Base-by-base conservation (phyloP, 2,888 invertebrate species). In the Sarcophaga rosellei region DNA sequence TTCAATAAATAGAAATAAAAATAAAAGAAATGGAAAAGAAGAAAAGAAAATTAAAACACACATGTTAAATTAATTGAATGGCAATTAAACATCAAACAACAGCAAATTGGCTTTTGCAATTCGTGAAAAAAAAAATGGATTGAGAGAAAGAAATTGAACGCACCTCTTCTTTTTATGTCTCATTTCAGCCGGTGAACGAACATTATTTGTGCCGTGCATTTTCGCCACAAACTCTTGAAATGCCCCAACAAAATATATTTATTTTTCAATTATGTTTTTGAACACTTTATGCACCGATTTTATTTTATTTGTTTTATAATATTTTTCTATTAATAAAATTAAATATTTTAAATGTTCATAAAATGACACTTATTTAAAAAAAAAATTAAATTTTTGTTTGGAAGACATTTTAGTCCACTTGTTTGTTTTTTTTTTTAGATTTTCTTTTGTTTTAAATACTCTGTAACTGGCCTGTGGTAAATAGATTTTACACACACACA, bases 141-240 rank as follows among this genome's bases (percentile, higher is more conserved):
- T 53, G 12, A 53, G 12, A 53, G 17, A 12, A 53, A 53, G 35
- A 35, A 63, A 23, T 17, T 20, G 45, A 70, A 89, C 88, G 69
- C 89, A 92, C 92, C 92, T 92, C 89, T 92, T 92, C 89, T 92
- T 92, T 88, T 92, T 92, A 85, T 92, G 91, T 47, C 92, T 90
- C 89, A 91, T 89, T 90, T 92, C 92, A 11, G 92, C 92, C 47
- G 92, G 92, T 79, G 92, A 92, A 86, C 92, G 92, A 88, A 92
- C 90, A 79, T 89, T 89, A 61, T 90, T 88, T 82, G 90, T 86
- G 81, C 89, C 88, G 86, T 92, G 92, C 92, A 92, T 92, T 76
- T 65, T 86, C 11, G 15, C 15, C 47, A 8, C 25, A 23, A 47
- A 12, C n/a, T 63, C 17, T 44, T 35, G 6, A 21, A 47, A 25